These are phyloP conservation scores for Neogobius melanostomus DNA, from an alignment of 2,113 vertebrate species.

Conservation along the genomic window DNA sequence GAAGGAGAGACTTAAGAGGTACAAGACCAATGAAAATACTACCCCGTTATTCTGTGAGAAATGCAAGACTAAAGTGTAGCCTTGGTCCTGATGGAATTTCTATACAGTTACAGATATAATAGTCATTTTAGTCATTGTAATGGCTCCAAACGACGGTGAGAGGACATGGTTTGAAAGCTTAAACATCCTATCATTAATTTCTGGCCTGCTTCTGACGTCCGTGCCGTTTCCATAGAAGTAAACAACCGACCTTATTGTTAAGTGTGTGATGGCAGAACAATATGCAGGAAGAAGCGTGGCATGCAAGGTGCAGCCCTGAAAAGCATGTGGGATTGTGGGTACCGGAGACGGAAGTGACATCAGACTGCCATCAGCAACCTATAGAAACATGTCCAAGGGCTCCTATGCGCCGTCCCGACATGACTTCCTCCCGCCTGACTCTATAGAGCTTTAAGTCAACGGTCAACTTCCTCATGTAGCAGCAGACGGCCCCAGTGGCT, in stretches of 20 bases:
- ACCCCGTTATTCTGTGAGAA: too few species aligned
- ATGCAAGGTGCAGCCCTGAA: slow-evolving; percentile 20
- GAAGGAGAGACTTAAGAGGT: not conserved
- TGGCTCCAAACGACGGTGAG: too few species aligned
- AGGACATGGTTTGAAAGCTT: not conserved
- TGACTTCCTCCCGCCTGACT: slow-evolving; percentile 57
- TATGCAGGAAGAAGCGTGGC: slow-evolving; percentile 37
- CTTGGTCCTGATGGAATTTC: too few species aligned
- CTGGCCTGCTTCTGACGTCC: not conserved
- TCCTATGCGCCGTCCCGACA: slow-evolving; percentile 24
- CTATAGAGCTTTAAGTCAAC: slow-evolving; percentile 56
- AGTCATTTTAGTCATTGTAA: too few species aligned
- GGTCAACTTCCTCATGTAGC: slow-evolving; percentile 53
- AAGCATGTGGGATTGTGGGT: slow-evolving; percentile 10
- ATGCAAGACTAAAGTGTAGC: too few species aligned
- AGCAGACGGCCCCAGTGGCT: slow-evolving; percentile 18
- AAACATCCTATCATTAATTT: not conserved
- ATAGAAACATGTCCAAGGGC: slow-evolving; percentile 24
- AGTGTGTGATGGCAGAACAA: slow-evolving; percentile 36
- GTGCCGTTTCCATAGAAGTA: not conserved
- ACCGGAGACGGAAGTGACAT: slow-evolving; percentile 22
- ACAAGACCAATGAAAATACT: too few species aligned
- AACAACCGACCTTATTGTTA: slow-evolving; percentile 7
- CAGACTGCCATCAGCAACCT: not conserved
- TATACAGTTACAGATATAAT: too few species aligned